Base-by-base conservation (phyloP, 2,113 vertebrate species). In the Penelope pileata region DNA sequence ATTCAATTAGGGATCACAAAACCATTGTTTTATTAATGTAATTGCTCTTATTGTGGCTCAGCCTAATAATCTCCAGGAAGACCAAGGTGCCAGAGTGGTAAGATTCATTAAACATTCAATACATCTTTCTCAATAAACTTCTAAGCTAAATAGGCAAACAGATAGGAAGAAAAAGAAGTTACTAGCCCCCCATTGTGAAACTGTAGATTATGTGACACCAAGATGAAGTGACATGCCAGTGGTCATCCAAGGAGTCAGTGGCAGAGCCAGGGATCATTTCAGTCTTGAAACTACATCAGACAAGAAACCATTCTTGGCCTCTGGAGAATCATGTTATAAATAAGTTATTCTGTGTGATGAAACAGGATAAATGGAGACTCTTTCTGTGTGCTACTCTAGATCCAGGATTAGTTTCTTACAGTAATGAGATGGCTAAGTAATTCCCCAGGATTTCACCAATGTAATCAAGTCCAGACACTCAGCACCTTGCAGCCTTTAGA, bases 361-460 rank as follows among this genome's bases (percentile, higher is more conserved):
- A 75, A 90, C 88, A 73, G 40, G 21, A n/a, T 75, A 94, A 67
- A 67, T 0, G 1, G 23, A 80, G 48, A 6, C 22, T 93, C 14
- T 67, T 36, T 36, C 56, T 72, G 3, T 51, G 27, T 64, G 30
- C 34, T 53, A 18, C 8, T 70, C 56, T 42, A 74, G 34, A 93
- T 72, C 38, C 54, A 90, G 72, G 63, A 88, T 95, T 94, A 91
- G 53, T 89, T 95, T 81, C 56, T 85, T 74, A 66, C 36, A 45
- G 60, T 88, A 88, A 91, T 86, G 56, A 94, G 80, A 70, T 50
- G 30, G 48, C 32, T 83, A 66, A 93, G 48, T 63, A 90, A 88
- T 88, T 95, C 75, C 50, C 67, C 13, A 69, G 70, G 72, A 87
- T 93, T 80, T 91, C 63, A 86, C 48, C 63, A 72, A 42, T 26